Evolutionary conservation across 2,113 vertebrate species (phyloP).

Genomic region (Silurus glanis): DNA sequence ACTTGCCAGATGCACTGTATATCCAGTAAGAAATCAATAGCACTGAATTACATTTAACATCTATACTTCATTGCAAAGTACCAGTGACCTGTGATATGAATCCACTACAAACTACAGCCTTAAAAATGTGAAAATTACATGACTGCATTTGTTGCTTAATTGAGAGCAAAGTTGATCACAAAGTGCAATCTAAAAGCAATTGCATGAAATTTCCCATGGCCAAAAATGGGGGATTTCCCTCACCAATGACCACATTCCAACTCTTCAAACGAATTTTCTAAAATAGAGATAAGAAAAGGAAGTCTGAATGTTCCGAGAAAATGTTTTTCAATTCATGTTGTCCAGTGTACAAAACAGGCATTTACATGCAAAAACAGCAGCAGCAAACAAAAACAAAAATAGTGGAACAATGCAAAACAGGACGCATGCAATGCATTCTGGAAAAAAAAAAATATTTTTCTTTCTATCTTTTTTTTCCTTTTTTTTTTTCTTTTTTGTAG

Average conservation of each 20-base stretch:
- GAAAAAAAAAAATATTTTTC: neutral
- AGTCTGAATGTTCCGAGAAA: neutral
- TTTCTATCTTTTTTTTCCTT: too few species aligned
- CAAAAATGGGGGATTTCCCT: neutral
- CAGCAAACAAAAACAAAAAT: neutral
- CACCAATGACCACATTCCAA: neutral
- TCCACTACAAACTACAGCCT: neutral
- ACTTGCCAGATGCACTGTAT: too few species aligned
- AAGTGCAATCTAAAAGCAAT: neutral
- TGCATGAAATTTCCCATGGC: neutral
- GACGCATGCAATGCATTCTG: neutral
- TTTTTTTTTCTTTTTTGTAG: neutral
- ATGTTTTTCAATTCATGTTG: neutral
- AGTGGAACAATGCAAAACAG: neutral
- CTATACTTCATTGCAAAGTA: neutral
- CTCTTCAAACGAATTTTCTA: neutral
- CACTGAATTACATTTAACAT: neutral
- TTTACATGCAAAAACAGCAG: neutral
- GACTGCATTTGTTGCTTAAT: neutral
- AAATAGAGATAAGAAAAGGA: conserved; percentile 13
- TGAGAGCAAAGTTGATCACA: neutral
- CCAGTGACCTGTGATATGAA: neutral
- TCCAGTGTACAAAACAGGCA: neutral
- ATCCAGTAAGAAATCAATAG: neutral
- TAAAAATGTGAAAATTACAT: neutral